phyloP scores from a whole-genome alignment of 1,140 invertebrate species.

The Brachionus manjavacas region DNA sequence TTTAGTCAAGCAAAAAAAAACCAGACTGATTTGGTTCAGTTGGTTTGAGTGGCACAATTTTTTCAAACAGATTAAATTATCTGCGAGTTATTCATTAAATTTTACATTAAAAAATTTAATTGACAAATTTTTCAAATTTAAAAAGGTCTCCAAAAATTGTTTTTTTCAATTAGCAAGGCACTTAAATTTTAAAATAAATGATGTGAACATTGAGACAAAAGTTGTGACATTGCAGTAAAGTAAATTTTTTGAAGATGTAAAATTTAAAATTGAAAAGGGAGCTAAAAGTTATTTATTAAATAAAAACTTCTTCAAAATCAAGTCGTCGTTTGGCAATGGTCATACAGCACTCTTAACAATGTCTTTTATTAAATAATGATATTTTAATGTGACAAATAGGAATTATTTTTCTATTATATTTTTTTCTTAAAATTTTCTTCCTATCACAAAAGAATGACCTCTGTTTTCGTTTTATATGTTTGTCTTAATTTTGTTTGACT shows the following conservation, averaged over 20 bases:
- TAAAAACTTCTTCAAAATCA: neutral
- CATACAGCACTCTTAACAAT: neutral
- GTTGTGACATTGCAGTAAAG: neutral
- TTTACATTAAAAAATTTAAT: too few species aligned
- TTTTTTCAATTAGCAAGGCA: too few species aligned
- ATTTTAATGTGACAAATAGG: neutral
- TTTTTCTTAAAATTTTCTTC: neutral
- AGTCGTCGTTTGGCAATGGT: neutral
- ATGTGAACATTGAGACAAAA: neutral
- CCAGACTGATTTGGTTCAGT: too few species aligned
- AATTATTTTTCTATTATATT: neutral
- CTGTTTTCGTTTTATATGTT: neutral
- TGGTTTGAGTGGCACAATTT: too few species aligned
- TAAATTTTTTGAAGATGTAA: neutral
- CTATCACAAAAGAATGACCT: neutral
- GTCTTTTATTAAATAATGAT: neutral
- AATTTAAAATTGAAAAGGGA: neutral
- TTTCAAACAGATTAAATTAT: too few species aligned
- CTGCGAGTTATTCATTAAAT: too few species aligned
- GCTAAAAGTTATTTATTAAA: neutral
- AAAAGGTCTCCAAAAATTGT: too few species aligned
- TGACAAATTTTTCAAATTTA: too few species aligned
- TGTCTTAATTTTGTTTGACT: neutral
- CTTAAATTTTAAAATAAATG: neutral
- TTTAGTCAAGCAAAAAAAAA: neutral